Percentiles rank a stretch among this genome's conserved stretches.
Evolutionary conservation across 2,888 invertebrate species (phyloP).

Genomic region (Andrena bicolor): DNA sequence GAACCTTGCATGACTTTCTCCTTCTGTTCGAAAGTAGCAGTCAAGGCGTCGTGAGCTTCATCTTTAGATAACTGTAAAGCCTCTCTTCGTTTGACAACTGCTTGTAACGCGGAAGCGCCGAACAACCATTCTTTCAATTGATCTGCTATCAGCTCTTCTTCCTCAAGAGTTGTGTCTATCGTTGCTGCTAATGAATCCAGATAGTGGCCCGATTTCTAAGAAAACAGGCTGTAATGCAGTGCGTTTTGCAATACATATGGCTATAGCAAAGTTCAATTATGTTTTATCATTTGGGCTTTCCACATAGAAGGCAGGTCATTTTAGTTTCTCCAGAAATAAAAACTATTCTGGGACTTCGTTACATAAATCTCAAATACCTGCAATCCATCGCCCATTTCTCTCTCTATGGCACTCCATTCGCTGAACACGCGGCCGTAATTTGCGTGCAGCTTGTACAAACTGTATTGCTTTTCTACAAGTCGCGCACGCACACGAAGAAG

Average conservation of each 20-base stretch:
- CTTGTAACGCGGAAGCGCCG: slow-evolving; percentile 91
- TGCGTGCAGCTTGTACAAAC: slow-evolving; percentile 92
- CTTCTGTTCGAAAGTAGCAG: slow-evolving; percentile 85
- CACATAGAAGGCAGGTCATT: neutral
- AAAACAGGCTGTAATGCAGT: slow-evolving; percentile 73
- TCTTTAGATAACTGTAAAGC: slow-evolving; percentile 90
- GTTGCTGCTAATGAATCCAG: slow-evolving; percentile 91
- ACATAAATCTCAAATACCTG: slow-evolving; percentile 84
- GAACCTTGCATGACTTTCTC: slow-evolving; percentile 85
- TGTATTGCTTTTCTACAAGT: slow-evolving; percentile 91
- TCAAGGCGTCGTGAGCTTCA: slow-evolving; percentile 89
- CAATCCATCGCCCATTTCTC: slow-evolving; percentile 92
- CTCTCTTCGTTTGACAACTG: slow-evolving; percentile 91
- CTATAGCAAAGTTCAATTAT: slow-evolving; percentile 29
- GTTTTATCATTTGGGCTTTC: neutral
- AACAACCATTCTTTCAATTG: slow-evolving; percentile 94
- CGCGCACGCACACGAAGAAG: slow-evolving; percentile 86
- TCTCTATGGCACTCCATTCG: slow-evolving; percentile 94
- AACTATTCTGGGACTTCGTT: neutral
- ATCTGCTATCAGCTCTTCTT: slow-evolving; percentile 93
- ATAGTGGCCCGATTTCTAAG: slow-evolving; percentile 87
- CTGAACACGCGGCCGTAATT: slow-evolving; percentile 93
- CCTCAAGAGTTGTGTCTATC: slow-evolving; percentile 91
- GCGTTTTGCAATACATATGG: slow-evolving; percentile 62
- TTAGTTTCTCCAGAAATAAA: neutral